Base-by-base conservation (phyloP, 64 coral and sea anemone genomes). In the Montipora foliosa region DNA sequence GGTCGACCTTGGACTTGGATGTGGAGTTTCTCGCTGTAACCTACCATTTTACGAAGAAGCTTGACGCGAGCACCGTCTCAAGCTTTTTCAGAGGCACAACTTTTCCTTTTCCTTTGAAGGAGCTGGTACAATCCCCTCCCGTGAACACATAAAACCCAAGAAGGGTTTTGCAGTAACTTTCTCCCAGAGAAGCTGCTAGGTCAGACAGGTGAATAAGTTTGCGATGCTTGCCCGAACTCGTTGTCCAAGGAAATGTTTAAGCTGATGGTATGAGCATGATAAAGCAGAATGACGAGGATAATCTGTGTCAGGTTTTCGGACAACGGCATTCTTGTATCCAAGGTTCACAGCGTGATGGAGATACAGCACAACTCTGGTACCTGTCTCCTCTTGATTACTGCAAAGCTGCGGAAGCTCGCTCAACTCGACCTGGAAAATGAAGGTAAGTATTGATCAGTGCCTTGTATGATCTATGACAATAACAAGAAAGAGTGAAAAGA, bases 111-210 rank as follows among this genome's bases (percentile, higher is more conserved):
- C 61, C 61, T 37, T 91, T 91, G 78, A 81, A 91, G 10, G 62
- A 66, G 44, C 88, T 95, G 15, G 93, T 95, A 9, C 51, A 88
- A 78, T 95, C 93, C 29, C 80, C 88, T 8, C 93, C 88, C 13
- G 79, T 90, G 55, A 90, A 95, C 17, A 95, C 87, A 48, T 95
- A 95, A n/a, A 95, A 25, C 15, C 88, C 80, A 12, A 95, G 68
- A 24, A 95, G 10, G 16, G 67, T 37, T 16, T 71, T 3, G 59
- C 71, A 58, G 74, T 77, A 89, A 5, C 75, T 52, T 76, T 22
- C 47, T 45, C 85, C 87, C 20, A 62, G 79, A 6, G 66, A 82
- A 14, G 44, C 19, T 25, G 78, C 93, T 15, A 95, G 49, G 8
- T 90, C 87, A 49, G 49, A 69, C 16, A 90, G 77, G 70, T 89